These are phyloP conservation scores for Zeuzera pyrina DNA, from an alignment of 2,888 invertebrate species.

Conservation along the genomic window DNA sequence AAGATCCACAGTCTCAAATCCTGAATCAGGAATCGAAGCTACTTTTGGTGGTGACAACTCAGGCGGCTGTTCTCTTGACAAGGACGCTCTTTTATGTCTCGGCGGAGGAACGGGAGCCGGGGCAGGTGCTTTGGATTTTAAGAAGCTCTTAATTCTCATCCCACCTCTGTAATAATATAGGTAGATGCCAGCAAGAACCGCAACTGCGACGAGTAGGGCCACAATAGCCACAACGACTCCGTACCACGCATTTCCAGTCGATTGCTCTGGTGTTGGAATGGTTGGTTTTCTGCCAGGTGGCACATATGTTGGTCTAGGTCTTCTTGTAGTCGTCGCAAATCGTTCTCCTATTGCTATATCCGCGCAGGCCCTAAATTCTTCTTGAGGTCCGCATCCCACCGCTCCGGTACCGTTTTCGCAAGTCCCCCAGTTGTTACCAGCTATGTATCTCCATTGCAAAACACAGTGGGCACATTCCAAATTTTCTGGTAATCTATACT, in stretches of 20 bases:
- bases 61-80: slow-evolving; percentile 52
- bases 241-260: slow-evolving; percentile 57
- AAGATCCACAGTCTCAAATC: slow-evolving; percentile 64
- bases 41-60: slow-evolving; percentile 48
- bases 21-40: slow-evolving; percentile 47
- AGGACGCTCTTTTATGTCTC: slow-evolving; percentile 50
- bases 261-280: slow-evolving; percentile 54
- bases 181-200: slow-evolving; percentile 78
- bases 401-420: slow-evolving; percentile 82
- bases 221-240: slow-evolving; percentile 75
- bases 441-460: slow-evolving; percentile 90
- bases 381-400: slow-evolving; percentile 91
- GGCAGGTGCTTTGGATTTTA: slow-evolving; percentile 57
- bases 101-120: slow-evolving; percentile 60
- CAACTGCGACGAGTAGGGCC: slow-evolving; percentile 77
- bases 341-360: slow-evolving; percentile 81
- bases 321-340: slow-evolving; percentile 52
- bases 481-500: slow-evolving; percentile 75
- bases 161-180: slow-evolving; percentile 84
- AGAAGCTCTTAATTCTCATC: slow-evolving; percentile 76
- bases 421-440: slow-evolving; percentile 88
- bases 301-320: slow-evolving; percentile 59
- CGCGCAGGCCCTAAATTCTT: slow-evolving; percentile 89
- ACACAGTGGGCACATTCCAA: slow-evolving; percentile 86
- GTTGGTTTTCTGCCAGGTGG: slow-evolving; percentile 55